Evolutionary conservation across 2,797 vertebrate genomes (phyloP), one percentile per base, ranked within the genome.

Genomic region (Phalloptychus januarius): DNA sequence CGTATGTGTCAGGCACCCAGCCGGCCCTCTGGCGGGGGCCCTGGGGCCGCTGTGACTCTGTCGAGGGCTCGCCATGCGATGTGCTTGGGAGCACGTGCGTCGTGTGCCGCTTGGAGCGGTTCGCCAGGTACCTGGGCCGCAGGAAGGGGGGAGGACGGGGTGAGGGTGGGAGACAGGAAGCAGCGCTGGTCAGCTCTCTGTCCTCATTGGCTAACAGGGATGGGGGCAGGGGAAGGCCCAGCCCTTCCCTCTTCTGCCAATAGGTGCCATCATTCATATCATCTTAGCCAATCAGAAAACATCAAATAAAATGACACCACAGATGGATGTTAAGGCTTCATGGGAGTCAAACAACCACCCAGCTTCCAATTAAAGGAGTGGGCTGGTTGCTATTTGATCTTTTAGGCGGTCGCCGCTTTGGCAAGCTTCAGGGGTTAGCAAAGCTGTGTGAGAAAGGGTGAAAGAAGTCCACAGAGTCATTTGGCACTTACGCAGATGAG

Each of bases 71-170:
- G 90, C 93, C 93, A 94, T 97, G 96, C 95, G 97, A 95, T 94
- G 95, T 97, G 96, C 97, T 98, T 96, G 94, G 97, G 88, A 94
- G 94, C 90, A 96, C 97, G 91, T 96, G 95, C 96, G 98, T 97
- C 94, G 98, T 99, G 96, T 99, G 98, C 90, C 98, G 97, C 96
- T 99, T 99, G 95, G 97, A 97, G 96, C 98, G 97, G 97, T 98
- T 99, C 96, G 98, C 97, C 97, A 99, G 97, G 97, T 99, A 99
- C 97, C 98, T 99, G 97, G 95, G 97, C 94, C 94, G 97, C 95
- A 96, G 96, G 94, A 92, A 92, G 93, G 93, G 89, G 92, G 93
- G 89, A 88, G 77, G 85, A 75, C 74, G 92, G 88, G 92, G 83
- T 87, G 92, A 89, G 89, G 91, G 88, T 90, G 88, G 94, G 93